phyloP scores from a whole-genome alignment of 2,797 vertebrate genomes.

The Cottoperca gobio region DNA sequence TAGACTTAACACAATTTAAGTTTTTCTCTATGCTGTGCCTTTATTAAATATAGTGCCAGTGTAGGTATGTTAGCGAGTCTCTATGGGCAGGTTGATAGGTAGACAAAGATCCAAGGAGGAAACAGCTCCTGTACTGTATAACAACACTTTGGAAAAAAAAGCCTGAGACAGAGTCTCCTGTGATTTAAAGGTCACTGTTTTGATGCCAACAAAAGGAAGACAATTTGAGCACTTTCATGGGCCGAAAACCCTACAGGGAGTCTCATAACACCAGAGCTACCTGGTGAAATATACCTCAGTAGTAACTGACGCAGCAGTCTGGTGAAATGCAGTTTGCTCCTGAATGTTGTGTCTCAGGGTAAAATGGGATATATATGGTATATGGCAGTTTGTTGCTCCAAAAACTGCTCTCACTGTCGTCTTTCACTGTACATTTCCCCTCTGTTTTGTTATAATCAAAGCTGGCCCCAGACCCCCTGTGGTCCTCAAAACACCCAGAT shows the following conservation, averaged over 20 bases:
- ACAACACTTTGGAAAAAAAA: constrained; percentile 52
- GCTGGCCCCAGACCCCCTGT: background rate
- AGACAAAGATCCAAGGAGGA: constrained; percentile 59
- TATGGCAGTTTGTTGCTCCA: constrained; percentile 2
- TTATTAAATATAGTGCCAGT: constrained; percentile 63
- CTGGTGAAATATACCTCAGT: constrained; percentile 31
- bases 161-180: constrained; percentile 51
- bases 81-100: constrained; percentile 52
- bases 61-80: constrained; percentile 31
- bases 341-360: background rate
- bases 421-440: background rate
- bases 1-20: constrained; percentile 58
- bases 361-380: background rate
- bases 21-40: constrained; percentile 65
- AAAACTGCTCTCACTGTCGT: constrained; percentile 5
- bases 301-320: constrained; percentile 52
- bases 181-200: constrained; percentile 72
- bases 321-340: constrained; percentile 19
- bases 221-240: constrained; percentile 57
- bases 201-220: constrained; percentile 62
- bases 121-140: constrained; percentile 56
- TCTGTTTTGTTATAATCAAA: constrained; percentile 25
- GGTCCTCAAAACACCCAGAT: constrained; percentile 5
- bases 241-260: constrained; percentile 50
- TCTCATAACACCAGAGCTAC: constrained; percentile 32